Percentiles rank a stretch among this genome's conserved stretches.
phyloP scores from a whole-genome alignment of 2,797 vertebrate genomes.

The Melanotaenia boesemani region DNA sequence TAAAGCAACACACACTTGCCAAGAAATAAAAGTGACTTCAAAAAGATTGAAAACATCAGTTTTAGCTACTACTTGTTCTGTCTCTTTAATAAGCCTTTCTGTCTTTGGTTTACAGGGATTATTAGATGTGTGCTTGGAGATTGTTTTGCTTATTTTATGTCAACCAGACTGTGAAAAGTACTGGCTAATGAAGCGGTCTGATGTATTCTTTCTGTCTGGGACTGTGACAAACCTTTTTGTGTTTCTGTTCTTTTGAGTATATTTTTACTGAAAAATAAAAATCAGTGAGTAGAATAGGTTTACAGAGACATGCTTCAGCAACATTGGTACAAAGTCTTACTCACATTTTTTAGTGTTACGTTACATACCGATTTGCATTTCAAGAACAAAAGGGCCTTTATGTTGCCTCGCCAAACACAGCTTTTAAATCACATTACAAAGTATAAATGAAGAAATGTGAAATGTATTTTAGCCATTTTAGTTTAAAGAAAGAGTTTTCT shows the following conservation, averaged over 20 bases:
- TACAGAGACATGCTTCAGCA: constrained; percentile 34
- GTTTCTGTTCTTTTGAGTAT: not conserved
- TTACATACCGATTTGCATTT: constrained; percentile 32
- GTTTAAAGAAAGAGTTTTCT: constrained; percentile 5
- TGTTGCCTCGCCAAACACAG: constrained; percentile 20
- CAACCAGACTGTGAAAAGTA: constrained; percentile 65
- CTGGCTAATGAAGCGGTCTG: constrained; percentile 33
- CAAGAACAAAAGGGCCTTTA: constrained; percentile 40
- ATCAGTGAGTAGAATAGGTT: constrained; percentile 23
- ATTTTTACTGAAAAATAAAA: not conserved
- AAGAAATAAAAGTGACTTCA: constrained; percentile 47
- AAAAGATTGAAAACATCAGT: constrained; percentile 26
- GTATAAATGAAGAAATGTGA: constrained; percentile 40
- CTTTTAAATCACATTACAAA: constrained; percentile 27
- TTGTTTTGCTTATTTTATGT: constrained; percentile 53
- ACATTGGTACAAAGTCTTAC: not conserved
- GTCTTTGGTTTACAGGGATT: constrained; percentile 24
- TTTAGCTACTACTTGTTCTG: not conserved
- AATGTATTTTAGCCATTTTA: constrained; percentile 19
- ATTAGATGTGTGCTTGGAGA: constrained; percentile 35
- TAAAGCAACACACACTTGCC: constrained; percentile 45
- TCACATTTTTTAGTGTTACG: constrained; percentile 18
- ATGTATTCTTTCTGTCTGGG: constrained; percentile 36
- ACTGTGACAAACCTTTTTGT: constrained; percentile 8
- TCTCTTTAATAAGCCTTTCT: constrained; percentile 23